Evolutionary conservation across 2,797 vertebrate species (phyloP).

Genomic region (Cygnus olor): DNA sequence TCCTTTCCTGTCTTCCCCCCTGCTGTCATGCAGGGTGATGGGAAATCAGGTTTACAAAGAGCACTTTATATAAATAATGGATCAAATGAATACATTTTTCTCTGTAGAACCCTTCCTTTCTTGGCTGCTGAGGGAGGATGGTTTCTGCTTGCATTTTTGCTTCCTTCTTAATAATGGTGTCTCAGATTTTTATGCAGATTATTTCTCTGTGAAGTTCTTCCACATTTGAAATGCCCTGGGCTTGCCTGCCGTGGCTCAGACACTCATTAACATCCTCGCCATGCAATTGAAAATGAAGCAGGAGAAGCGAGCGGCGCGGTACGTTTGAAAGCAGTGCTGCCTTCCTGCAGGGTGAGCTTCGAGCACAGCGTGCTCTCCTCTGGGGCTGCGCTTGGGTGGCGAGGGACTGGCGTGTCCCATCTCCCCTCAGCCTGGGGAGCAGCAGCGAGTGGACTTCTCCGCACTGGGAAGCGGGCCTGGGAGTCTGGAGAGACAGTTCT

Average conservation of each 20-base stretch:
- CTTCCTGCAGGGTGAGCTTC: not conserved
- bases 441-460: accelerated
- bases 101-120: conserved; percentile 65
- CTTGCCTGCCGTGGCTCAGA: conserved; percentile 68
- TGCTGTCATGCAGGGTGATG: conserved; percentile 58
- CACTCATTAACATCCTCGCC: conserved; percentile 62
- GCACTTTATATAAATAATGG: conserved; percentile 73
- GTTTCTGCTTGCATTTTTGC: conserved; percentile 60
- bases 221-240: conserved; percentile 68
- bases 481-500: not conserved
- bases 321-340: not conserved
- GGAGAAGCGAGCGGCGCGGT: not conserved
- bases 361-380: not conserved
- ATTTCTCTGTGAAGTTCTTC: conserved; percentile 71
- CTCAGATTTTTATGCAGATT: conserved; percentile 74
- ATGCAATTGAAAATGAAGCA: conserved; percentile 46
- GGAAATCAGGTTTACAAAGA: conserved; percentile 69
- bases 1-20: conserved; percentile 47
- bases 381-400: not conserved
- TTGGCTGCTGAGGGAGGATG: conserved; percentile 43
- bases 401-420: not conserved
- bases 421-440: not conserved
- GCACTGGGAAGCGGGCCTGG: conserved; percentile 7
- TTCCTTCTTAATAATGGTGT: conserved; percentile 59
- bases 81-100: conserved; percentile 72